Evolutionary conservation across 2,797 vertebrate genomes (phyloP).

Genomic region (Tympanoctomys barrerae): DNA sequence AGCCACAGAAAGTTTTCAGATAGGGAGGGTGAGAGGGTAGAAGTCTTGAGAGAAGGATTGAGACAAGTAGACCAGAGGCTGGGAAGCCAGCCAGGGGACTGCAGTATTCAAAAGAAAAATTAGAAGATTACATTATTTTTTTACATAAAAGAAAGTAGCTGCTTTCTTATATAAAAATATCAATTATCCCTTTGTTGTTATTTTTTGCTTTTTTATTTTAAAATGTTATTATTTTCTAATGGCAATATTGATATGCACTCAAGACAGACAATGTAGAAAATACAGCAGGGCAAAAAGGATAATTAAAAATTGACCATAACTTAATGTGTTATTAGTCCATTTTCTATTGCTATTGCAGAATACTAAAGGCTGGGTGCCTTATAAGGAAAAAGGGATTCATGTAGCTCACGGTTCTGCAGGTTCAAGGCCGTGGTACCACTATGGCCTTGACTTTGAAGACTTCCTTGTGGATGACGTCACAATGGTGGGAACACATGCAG

Average conservation of each 20-base stretch:
- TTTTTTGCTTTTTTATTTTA: slow-evolving; percentile 58
- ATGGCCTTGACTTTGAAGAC: neutral
- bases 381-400: neutral
- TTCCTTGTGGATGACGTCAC: neutral
- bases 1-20: neutral
- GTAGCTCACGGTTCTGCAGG: neutral
- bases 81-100: slow-evolving; percentile 53
- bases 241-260: neutral
- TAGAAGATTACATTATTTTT: slow-evolving; percentile 18
- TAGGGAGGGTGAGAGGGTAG: neutral
- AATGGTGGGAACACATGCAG: neutral
- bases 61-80: neutral
- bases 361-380: neutral
- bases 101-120: slow-evolving; percentile 55
- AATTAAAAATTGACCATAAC: neutral
- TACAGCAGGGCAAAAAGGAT: slow-evolving; percentile 3
- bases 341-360: neutral
- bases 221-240: slow-evolving; percentile 62
- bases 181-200: slow-evolving; percentile 46
- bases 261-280: slow-evolving; percentile 38
- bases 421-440: too few relatives aligned
- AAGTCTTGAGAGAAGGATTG: neutral
- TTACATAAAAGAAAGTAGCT: slow-evolving; percentile 34
- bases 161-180: slow-evolving; percentile 36
- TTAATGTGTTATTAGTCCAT: neutral